These are phyloP conservation scores for Heliconius sara DNA, from an alignment of 2,888 invertebrate genomes.

Conservation along the genomic window DNA sequence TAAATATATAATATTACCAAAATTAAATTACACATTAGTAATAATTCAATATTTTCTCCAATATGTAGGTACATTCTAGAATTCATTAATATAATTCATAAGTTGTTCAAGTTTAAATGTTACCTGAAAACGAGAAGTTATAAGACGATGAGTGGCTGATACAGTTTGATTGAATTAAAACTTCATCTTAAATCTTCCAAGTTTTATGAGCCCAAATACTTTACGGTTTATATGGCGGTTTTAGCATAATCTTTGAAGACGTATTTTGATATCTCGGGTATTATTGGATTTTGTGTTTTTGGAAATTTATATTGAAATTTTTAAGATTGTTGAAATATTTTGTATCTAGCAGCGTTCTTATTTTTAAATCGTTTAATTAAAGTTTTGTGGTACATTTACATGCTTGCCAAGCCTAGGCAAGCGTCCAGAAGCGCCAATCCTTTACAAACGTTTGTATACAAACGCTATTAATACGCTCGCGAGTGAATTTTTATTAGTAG, in stretches of 20 bases:
- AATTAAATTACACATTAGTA: not conserved
- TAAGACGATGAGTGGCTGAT: slow-evolving; percentile 37
- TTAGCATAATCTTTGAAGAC: slow-evolving; percentile 63
- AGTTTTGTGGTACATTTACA: too few species aligned
- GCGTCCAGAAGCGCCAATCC: too few species aligned
- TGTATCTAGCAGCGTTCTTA: not conserved
- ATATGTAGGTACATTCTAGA: not conserved
- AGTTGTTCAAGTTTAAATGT: slow-evolving; percentile 33
- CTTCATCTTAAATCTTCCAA: slow-evolving; percentile 52
- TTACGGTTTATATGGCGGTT: slow-evolving; percentile 71
- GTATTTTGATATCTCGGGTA: slow-evolving; percentile 42
- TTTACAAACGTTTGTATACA: too few species aligned
- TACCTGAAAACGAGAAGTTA: slow-evolving; percentile 37
- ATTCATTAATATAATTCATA: slow-evolving; percentile 3
- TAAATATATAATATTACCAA: not conserved
- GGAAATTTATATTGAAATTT: slow-evolving; percentile 5
- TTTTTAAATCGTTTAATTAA: not conserved
- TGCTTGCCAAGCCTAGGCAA: too few species aligned
- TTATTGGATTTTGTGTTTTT: slow-evolving; percentile 33
- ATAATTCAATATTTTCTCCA: not conserved
- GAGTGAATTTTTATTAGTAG: too few species aligned
- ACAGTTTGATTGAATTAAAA: slow-evolving; percentile 62
- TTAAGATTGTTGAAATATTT: slow-evolving; percentile 23
- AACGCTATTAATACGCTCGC: too few species aligned
- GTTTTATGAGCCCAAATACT: slow-evolving; percentile 63